These are phyloP conservation scores for Capromys pilorides DNA, from an alignment of 2,797 vertebrate species.

Conservation along the genomic window DNA sequence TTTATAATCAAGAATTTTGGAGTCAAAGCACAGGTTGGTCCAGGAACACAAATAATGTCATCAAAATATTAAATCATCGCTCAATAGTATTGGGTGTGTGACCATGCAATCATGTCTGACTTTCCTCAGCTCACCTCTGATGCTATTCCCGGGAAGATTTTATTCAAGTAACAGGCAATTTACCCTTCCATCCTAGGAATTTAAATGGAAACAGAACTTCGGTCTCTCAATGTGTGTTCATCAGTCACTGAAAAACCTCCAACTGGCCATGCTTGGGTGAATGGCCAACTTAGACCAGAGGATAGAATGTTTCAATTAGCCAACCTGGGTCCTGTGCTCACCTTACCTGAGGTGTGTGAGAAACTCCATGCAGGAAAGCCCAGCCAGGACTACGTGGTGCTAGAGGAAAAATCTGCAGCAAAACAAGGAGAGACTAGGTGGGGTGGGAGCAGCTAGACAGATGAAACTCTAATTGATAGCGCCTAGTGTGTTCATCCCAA, in stretches of 20 bases:
- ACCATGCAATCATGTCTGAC: background rate
- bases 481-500: background rate
- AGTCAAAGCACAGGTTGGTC: constrained; percentile 9
- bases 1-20: background rate
- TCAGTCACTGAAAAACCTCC: background rate
- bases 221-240: background rate
- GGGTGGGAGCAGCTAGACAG: background rate
- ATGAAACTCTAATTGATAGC: background rate
- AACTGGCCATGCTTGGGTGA: background rate
- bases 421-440: background rate
- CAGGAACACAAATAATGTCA: background rate
- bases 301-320: background rate
- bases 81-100: background rate
- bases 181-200: background rate
- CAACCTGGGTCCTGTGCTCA: background rate
- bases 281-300: background rate
- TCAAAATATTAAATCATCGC: background rate
- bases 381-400: background rate
- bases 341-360: background rate
- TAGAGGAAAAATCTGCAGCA: background rate
- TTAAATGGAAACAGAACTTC: background rate
- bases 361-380: background rate
- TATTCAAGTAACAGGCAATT: background rate
- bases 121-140: background rate
- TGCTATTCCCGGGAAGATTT: constrained; percentile 16